Base-by-base conservation (phyloP, 37 sponge, comb jelly and placozoan genomes). In the Eunapius fragilis region DNA sequence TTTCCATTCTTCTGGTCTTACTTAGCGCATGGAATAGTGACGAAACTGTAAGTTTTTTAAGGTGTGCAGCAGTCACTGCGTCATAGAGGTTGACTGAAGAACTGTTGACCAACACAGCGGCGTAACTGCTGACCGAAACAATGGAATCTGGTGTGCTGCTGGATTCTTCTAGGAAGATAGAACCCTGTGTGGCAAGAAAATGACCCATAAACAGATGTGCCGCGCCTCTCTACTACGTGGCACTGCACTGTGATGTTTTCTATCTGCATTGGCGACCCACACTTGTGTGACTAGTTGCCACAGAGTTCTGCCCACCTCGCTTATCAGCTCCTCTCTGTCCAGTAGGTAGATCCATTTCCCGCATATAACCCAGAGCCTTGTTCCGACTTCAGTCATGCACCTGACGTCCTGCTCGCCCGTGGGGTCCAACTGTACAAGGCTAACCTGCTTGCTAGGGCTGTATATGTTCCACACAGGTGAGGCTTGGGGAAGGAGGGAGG, bases 291-390 rank as follows among this genome's bases (percentile, higher is more conserved):
- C 41, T 41, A 41, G 3, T 41, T 41, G 41, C 6, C 3, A 41
- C 41, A 41, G 6, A 41, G 41, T 6, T 41, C 6, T 41, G 41
- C 58, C 58, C 80, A 92, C 93, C 86, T 86, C 80, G 70, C 79
- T 26, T 14, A 2, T 24, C n/a, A 78, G 83, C 2, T 68, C 58
- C 23, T 81, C 82, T 37, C 31, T 50, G 58, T 89, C 49, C 7
- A 93, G 72, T n/a, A 89, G 41, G 82, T 74, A 76, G 25, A 93
- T 73, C 17, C 70, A 82, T 22, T 77, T 69, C 6, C 93, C 93
- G 24, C 80, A 72, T 23, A 86, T 86, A 0, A 93, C 83, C 93
- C 93, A 93, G 27, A 93, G 12, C 71, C 84, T 49, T 10, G 83
- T 79, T 13, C 69, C 49, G 2, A 93, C 84, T 25, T 31, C 69